Evolutionary conservation across 1,140 invertebrate species (phyloP), one percentile per base, ranked within the genome.

Genomic region (Lepidurus apus): DNA sequence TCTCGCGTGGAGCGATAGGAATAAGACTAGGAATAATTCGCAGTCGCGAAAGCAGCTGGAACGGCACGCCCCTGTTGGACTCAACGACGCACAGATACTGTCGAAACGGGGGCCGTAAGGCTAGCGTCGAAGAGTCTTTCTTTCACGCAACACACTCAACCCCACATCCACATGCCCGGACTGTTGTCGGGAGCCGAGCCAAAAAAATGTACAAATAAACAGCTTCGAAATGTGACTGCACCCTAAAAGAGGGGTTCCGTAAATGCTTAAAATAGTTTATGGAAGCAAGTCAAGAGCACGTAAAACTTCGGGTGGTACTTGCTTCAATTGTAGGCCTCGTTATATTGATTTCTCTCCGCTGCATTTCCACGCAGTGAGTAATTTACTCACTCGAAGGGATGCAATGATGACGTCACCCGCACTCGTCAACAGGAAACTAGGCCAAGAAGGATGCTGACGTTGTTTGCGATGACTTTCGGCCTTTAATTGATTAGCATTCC

Each of bases 121-220:
- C 21, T 65, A 7, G 53, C 53, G 53, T 65, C 17, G 53, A 65
- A 65, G 53, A 65, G 53, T 65, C 53, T 13, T 13, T 65, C 53
- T 9, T 65, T 65, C 53, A 65, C 53, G 53, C 53, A 65, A 0
- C 53, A 4, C 53, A 65, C 47, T 10, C 7, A 13, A 65, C 53
- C 53, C 6, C 53, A 21, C 53, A 65, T 65, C 53, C 53, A 65
- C 53, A 65, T 65, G 53, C 53, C 13, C 53, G 4, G 53, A n/a
- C 53, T 65, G 9, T n/a, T 21, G 53, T 9, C n/a, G 53, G 53
- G 53, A 21, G 0, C 21, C 53, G 13, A 21, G 21, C 17, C 53
- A 13, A 65, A 65, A 65, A 65, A 65, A 65, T n/a, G 53, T 65
- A 65, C 53, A 65, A 65, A 65, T 65, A 65, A 65, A 65, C 53